These are phyloP conservation scores for Blera fallax DNA, from an alignment of 2,888 invertebrate genomes.

Conservation along the genomic window DNA sequence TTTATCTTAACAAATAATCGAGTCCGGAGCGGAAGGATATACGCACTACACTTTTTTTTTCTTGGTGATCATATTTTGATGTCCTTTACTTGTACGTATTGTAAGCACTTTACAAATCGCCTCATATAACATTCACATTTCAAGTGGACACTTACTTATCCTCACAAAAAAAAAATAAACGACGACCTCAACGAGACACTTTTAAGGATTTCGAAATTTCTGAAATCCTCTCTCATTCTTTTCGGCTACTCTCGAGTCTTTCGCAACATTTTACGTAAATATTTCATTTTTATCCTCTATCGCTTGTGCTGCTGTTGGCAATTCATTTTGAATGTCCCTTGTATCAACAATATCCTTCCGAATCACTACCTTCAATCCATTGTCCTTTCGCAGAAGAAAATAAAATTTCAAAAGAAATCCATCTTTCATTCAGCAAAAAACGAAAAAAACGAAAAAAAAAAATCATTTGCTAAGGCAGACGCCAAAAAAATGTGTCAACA, in stretches of 20 bases:
- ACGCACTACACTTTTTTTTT: no score
- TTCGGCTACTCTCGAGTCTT: neutral
- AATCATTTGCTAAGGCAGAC: slow-evolving; percentile 1
- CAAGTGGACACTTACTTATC: neutral
- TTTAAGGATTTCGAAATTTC: neutral
- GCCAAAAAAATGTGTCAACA: slow-evolving; percentile 8
- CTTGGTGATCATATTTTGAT: no score
- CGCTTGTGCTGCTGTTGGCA: neutral
- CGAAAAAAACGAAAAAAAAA: neutral
- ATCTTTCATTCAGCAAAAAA: slow-evolving; percentile 1
- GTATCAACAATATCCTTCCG: slow-evolving; percentile 55
- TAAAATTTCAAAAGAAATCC: slow-evolving; percentile 12
- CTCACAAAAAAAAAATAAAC: neutral
- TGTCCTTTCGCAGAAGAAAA: slow-evolving; percentile 16
- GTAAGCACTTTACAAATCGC: neutral
- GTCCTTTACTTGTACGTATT: neutral
- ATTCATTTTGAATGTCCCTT: slow-evolving; percentile 37
- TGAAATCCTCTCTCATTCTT: neutral
- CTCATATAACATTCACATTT: neutral
- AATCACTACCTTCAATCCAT: slow-evolving; percentile 47
- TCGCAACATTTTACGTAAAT: slow-evolving; percentile 37
- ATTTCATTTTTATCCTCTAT: slow-evolving; percentile 14
- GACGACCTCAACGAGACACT: neutral
- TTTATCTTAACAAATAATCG: neutral
- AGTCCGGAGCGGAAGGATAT: no score